Conservation (phyloP, 2,797 vertebrate genomes). For the Scomberomorus guttatus region DNA sequence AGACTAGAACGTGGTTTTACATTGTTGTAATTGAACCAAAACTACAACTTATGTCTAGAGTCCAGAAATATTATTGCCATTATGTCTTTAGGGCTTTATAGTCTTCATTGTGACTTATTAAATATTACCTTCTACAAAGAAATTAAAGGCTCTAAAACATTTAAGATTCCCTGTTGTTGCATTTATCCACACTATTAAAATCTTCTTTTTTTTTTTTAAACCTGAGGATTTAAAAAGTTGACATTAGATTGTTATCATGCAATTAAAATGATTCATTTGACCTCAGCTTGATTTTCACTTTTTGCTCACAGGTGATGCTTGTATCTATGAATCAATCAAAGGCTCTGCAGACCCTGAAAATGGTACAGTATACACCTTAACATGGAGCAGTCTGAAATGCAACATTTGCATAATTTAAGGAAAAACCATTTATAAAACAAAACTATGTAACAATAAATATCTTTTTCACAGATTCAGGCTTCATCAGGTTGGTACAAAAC, state of each 20-base stretch:
- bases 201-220: too few relatives aligned
- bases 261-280: background rate
- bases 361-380: background rate
- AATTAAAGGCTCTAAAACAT: background rate
- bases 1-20: too few relatives aligned
- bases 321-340: background rate
- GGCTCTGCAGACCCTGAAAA: background rate
- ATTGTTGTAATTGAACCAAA: too few relatives aligned
- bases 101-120: too few relatives aligned
- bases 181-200: too few relatives aligned
- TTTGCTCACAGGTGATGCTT: background rate
- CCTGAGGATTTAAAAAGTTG: too few relatives aligned
- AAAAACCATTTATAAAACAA: background rate
- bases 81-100: too few relatives aligned
- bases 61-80: too few relatives aligned
- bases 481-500: slow-evolving; percentile 4
- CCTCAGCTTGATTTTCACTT: background rate
- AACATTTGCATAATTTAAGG: background rate
- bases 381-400: accelerated
- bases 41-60: too few relatives aligned
- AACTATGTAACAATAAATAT: background rate
- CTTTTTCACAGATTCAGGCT: slow-evolving; percentile 16
- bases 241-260: background rate
- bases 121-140: too few relatives aligned
- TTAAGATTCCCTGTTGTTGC: too few relatives aligned